Base-by-base conservation (phyloP, 2,888 invertebrate species). In the Nipponacmea schrenckii region DNA sequence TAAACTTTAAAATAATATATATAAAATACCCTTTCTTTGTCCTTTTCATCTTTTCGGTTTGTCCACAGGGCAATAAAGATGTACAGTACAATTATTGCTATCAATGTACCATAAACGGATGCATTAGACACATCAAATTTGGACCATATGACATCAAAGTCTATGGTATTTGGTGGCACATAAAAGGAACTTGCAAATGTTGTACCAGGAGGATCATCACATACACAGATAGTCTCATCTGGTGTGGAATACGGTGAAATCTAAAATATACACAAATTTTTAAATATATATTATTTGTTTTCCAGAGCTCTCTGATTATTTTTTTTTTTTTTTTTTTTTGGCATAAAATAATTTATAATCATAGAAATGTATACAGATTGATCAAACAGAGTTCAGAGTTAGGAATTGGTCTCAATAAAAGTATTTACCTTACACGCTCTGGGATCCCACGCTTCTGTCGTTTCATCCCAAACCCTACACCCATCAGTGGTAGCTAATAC, bases 31-130 rank as follows among this genome's bases (percentile, higher is more conserved):
- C 77, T 79, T 17, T 81, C 72, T 31, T 80, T 74, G 62, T 87
- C 86, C 64, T 79, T 81, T 44, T 79, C 84, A 75, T 89, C 89
- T 69, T 87, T 82, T 44, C 81, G 76, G 14, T 86, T 83, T 71
- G 85, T 87, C 74, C 88, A 84, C n/a, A 87, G 62, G 39, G 87
- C 67, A 0, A 87, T 31, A 2, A 87, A 62, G 70, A 82, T 81
- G 20, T 86, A 75, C 5, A 81, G 69, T 0, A 86, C 72, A 0
- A 84, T 67, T n/a, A 87, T 70, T 26, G 86, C 80, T 56, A 87
- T 77, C 0, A 88, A 81, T 14, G 83, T 75, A 69, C 86, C 86
- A 68, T 89, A 85, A 17, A 87, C 86, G 0, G 88, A 81, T 71
- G 89, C 89, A 72, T 85, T 83, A 48, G 78, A 70, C 64, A 85